Evolutionary conservation across 2,888 invertebrate genomes (phyloP), one percentile per base, ranked within the genome.

Genomic region (Eupithecia abbreviata): DNA sequence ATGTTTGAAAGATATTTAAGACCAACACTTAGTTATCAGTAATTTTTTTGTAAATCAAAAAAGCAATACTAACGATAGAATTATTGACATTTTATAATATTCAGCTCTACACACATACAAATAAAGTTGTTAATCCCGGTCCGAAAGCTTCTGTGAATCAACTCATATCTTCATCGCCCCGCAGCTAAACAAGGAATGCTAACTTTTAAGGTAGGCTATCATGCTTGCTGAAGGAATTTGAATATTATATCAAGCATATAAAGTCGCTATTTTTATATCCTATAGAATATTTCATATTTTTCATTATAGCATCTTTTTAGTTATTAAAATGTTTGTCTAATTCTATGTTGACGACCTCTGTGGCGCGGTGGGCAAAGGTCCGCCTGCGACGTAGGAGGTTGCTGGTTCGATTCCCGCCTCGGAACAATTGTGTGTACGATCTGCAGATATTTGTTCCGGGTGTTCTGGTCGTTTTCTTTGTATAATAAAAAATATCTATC

Each of bases 151-250:
- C 15, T 66, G 13, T 66, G 66, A 41, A 42, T 66, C 41, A 68
- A 68, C 74, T 72, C 72, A 75, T 74, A 69, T 12, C 42, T 75
- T 65, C 75, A 73, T 71, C 75, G 69, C 67, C 9, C 51, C 66
- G 45, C 72, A 73, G 71, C 72, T 75, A 1, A 75, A 74, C 62
- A 75, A 78, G 78, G 78, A 78, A 49, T 55, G 62, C 71, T 78
- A 45, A 67, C 55, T 18, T 15, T 67, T 18, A 58, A 78, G 78
- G 78, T 78, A 73, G 77, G 77, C 49, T 49, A 67, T 70, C 42
- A 72, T 70, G 70, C 72, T 76, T 66, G 70, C 73, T 45, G 43
- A 10, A 69, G 12, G 68, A 47, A 43, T n/a, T 18, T 45, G 5
- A 45, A n/a, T n/a, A 7, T 45, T 45, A 18, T 47, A 2, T 3